These are phyloP conservation scores for Protonibea diacanthus DNA, from an alignment of 2,797 vertebrate species.

Conservation along the genomic window DNA sequence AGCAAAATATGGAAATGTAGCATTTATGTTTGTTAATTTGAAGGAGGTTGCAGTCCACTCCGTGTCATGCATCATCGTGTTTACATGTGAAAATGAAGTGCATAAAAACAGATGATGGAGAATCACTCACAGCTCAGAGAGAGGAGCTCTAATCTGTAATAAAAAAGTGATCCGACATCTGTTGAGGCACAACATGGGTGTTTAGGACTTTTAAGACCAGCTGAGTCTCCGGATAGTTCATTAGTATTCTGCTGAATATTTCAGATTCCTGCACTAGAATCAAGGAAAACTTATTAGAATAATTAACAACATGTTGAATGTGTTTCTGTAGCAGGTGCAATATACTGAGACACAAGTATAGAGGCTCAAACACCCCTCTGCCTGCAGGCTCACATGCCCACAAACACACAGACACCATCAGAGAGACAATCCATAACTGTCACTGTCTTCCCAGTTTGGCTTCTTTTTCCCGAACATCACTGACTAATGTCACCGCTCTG, in stretches of 20 bases:
- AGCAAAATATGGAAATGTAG: too few species aligned
- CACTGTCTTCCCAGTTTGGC: constrained; percentile 47
- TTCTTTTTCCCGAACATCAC: constrained; percentile 49
- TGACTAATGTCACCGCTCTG: constrained; percentile 58
- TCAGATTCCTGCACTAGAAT: not conserved
- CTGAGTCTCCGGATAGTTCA: not conserved
- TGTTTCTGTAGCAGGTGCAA: not conserved
- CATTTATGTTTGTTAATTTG: too few species aligned
- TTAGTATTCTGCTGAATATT: not conserved
- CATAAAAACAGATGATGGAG: not conserved
- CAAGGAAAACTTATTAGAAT: not conserved
- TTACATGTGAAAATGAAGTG: not conserved
- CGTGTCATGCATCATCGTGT: too few species aligned
- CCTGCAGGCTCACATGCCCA: not conserved
- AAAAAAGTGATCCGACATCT: not conserved
- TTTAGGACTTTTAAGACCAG: not conserved
- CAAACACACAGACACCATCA: constrained; percentile 15
- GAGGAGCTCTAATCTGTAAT: not conserved
- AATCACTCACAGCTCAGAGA: not conserved
- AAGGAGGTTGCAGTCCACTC: too few species aligned
- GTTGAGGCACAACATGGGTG: too few species aligned
- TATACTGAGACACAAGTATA: not conserved
- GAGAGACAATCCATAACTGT: constrained; percentile 48
- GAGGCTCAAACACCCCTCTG: not conserved
- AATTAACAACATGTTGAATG: not conserved